phyloP scores from a whole-genome alignment of 2,888 invertebrate genomes.

The Caenorhabditis zanzibari region DNA sequence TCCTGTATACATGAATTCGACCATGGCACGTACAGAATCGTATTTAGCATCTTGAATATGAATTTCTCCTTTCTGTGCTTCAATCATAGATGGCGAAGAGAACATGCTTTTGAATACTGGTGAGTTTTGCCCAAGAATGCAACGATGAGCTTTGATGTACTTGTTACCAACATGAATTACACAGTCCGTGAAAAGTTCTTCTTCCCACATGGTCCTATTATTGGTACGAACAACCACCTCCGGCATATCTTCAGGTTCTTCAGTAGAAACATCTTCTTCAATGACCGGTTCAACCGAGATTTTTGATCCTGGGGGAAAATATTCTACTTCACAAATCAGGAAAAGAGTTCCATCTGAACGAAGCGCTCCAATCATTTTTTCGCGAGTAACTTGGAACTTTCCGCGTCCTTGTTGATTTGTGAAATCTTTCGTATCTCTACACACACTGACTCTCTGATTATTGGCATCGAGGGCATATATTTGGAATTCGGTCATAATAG shows the following conservation, averaged over 20 bases:
- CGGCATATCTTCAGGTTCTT: constrained; percentile 67
- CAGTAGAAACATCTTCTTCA: constrained; percentile 69
- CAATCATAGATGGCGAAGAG: constrained; percentile 77
- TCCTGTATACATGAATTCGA: constrained; percentile 82
- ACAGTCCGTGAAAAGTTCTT: constrained; percentile 79
- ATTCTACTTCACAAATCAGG: constrained; percentile 81
- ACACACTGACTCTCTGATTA: constrained; percentile 77
- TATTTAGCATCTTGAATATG: constrained; percentile 79
- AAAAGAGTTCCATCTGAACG: constrained; percentile 78
- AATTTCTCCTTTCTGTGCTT: constrained; percentile 80
- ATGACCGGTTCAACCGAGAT: constrained; percentile 76
- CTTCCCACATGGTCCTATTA: constrained; percentile 78
- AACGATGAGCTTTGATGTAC: constrained; percentile 77
- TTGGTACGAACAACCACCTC: constrained; percentile 66
- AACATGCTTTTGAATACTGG: constrained; percentile 82
- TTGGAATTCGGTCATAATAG: constrained; percentile 83
- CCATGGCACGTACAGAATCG: constrained; percentile 79
- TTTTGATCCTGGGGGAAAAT: constrained; percentile 77
- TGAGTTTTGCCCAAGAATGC: constrained; percentile 80
- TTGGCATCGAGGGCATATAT: constrained; percentile 79
- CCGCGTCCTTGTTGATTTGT: constrained; percentile 82
- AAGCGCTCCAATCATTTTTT: constrained; percentile 79
- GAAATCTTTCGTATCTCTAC: constrained; percentile 82
- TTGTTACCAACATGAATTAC: constrained; percentile 79
- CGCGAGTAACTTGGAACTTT: constrained; percentile 80